phyloP scores from a whole-genome alignment of 2,113 vertebrate species.

The Alosa alosa region DNA sequence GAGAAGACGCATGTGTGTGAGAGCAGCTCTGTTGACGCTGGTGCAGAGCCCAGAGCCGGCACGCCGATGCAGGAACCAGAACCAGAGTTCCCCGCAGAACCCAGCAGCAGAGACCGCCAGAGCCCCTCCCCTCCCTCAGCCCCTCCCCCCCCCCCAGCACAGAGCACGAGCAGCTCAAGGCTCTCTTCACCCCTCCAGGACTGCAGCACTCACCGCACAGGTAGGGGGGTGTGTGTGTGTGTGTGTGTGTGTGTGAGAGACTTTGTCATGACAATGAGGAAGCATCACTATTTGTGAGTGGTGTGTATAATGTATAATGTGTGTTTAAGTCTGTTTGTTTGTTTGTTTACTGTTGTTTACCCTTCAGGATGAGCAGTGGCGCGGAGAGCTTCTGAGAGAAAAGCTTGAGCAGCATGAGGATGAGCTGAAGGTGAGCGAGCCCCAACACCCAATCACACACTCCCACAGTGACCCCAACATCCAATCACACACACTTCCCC shows the following conservation, averaged over 20 bases:
- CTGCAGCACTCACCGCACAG: neutral
- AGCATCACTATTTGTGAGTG: neutral
- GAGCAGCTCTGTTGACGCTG: neutral
- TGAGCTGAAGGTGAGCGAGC: constrained; percentile 75
- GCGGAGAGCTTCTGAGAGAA: constrained; percentile 74
- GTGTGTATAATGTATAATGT: neutral
- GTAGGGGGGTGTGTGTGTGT: neutral
- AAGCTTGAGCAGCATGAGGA: constrained; percentile 77
- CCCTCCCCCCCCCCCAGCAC: neutral
- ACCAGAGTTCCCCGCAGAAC: neutral
- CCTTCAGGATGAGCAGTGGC: constrained; percentile 79
- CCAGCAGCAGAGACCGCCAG: neutral
- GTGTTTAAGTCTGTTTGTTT: neutral
- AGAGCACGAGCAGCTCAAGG: neutral
- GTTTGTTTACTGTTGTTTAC: neutral
- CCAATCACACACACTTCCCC: no score
- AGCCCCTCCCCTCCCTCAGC: neutral
- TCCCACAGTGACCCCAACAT: no score
- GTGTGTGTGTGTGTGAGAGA: neutral
- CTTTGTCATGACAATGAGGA: no score
- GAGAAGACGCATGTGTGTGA: neutral
- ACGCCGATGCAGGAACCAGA: neutral
- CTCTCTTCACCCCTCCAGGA: neutral
- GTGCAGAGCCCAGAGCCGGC: neutral
- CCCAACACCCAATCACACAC: no score